Evolutionary conservation across 2,113 vertebrate genomes (phyloP).

Genomic region (Caranx ignobilis): DNA sequence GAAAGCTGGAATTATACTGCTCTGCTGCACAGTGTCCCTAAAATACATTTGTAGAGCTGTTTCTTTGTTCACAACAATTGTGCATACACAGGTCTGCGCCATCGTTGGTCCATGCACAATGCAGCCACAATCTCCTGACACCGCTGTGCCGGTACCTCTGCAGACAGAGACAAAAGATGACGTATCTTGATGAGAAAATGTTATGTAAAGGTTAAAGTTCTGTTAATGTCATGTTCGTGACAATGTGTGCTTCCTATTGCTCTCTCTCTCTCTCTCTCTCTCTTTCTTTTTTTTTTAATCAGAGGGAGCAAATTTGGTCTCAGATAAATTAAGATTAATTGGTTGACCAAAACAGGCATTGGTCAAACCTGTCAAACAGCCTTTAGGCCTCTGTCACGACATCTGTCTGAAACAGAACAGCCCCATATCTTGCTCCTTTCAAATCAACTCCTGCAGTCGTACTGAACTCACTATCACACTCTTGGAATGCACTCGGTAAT

Average conservation of each 20-base stretch:
- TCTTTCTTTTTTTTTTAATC: too few relatives aligned
- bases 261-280: too few relatives aligned
- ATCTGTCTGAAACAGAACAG: constrained; percentile 1
- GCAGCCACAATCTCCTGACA: not conserved
- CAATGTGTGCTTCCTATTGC: too few relatives aligned
- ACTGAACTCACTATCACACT: not conserved
- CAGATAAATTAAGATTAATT: not conserved
- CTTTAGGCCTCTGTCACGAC: not conserved
- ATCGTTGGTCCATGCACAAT: too few relatives aligned
- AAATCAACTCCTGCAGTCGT: not conserved
- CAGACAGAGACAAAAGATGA: not conserved
- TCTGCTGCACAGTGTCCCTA: too few relatives aligned
- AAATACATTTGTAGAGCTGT: too few relatives aligned
- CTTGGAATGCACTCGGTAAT: not conserved
- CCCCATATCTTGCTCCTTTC: not conserved
- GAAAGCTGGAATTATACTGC: too few relatives aligned
- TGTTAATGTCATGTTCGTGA: too few relatives aligned
- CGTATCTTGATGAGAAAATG: not conserved
- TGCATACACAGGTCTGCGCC: too few relatives aligned
- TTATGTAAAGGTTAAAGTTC: not conserved
- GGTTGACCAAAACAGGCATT: not conserved
- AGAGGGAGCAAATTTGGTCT: too few relatives aligned
- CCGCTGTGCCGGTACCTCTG: too few relatives aligned
- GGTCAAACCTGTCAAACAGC: not conserved
- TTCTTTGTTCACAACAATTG: too few relatives aligned